These are phyloP conservation scores for Bombylius major DNA, from an alignment of 2,888 invertebrate species.

Conservation along the genomic window DNA sequence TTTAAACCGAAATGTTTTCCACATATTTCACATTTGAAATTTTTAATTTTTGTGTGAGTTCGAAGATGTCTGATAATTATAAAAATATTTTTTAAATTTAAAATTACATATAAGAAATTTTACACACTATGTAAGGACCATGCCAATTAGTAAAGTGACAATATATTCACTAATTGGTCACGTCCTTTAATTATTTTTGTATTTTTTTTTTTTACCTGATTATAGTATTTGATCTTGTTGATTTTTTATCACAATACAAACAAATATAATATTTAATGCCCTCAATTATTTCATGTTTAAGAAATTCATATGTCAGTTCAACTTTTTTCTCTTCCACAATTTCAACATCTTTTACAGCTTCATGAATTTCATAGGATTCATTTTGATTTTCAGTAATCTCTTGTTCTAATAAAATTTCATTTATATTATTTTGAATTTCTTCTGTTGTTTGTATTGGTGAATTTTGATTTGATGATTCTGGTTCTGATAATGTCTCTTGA, in stretches of 20 bases:
- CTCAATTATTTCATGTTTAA: slow-evolving; percentile 13
- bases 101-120: background rate
- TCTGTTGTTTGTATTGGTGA: background rate
- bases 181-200: no score
- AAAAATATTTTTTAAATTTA: background rate
- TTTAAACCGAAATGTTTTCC: slow-evolving; percentile 8
- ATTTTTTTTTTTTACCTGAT: slow-evolving; percentile 18
- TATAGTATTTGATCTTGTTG: slow-evolving; percentile 21
- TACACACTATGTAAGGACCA: no score
- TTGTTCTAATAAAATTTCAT: background rate
- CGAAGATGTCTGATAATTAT: slow-evolving; percentile 20
- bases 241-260: slow-evolving; percentile 22
- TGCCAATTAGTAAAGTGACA: no score
- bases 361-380: background rate
- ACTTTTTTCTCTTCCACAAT: slow-evolving; percentile 15
- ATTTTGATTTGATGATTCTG: background rate
- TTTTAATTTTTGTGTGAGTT: slow-evolving; percentile 20
- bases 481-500: no score
- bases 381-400: background rate
- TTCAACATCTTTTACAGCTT: background rate
- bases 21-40: slow-evolving; percentile 21
- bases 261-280: slow-evolving; percentile 19
- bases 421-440: background rate
- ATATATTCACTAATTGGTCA: no score
- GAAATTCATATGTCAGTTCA: slow-evolving; percentile 12